phyloP scores from a whole-genome alignment of 2,888 invertebrate species.

The Mesochorus sp. region DNA sequence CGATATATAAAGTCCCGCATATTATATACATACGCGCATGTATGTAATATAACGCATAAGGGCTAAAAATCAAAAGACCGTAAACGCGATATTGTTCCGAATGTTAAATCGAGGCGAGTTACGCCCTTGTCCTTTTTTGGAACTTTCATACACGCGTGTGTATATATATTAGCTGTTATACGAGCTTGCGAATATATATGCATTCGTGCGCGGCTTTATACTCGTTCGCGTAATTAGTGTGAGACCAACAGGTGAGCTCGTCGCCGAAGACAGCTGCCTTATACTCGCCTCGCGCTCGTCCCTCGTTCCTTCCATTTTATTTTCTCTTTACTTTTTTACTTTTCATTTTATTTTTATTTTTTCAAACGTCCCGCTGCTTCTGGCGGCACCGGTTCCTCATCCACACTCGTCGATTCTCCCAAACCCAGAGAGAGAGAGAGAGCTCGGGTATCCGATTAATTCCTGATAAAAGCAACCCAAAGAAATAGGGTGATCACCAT shows the following conservation, averaged over 20 bases:
- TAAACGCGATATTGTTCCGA: neutral
- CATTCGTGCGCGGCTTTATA: conserved; percentile 65
- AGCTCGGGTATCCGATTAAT: conserved; percentile 48
- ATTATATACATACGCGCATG: conserved; percentile 18
- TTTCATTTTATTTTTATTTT: conserved; percentile 25
- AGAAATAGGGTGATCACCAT: neutral
- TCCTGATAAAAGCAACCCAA: conserved; percentile 11
- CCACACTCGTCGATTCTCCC: conserved; percentile 16
- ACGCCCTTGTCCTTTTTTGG: neutral
- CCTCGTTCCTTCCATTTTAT: conserved; percentile 16
- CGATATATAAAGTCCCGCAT: conserved; percentile 5
- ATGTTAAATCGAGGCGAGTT: neutral
- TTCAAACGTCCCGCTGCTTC: conserved; percentile 25
- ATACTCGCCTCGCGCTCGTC: conserved; percentile 27
- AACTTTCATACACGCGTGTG: conserved; percentile 27
- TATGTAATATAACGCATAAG: neutral
- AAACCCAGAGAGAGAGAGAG: conserved; percentile 5
- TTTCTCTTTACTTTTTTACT: conserved; percentile 13
- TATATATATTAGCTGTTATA: conserved; percentile 7
- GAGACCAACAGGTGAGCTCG: conserved; percentile 77
- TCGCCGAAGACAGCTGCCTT: conserved; percentile 71
- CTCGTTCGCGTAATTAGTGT: conserved; percentile 74
- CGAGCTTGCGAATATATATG: neutral
- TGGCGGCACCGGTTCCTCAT: conserved; percentile 37
- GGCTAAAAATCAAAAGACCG: neutral